Percentiles rank a stretch among this genome's conserved stretches.
phyloP scores from a whole-genome alignment of 1,140 invertebrate genomes.

The Nixonia krombeini region DNA sequence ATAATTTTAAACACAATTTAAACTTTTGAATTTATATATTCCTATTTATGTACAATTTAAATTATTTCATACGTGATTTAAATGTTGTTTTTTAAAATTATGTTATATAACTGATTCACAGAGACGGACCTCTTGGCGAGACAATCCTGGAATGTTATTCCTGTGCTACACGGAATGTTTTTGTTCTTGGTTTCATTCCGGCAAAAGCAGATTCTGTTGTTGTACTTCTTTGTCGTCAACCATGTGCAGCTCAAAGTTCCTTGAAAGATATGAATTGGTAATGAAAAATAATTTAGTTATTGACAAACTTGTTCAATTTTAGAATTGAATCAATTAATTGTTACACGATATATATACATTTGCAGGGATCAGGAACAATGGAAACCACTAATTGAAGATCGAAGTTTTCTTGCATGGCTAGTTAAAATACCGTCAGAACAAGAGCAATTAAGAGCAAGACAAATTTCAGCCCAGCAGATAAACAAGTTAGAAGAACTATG shows the following conservation, averaged over 20 bases:
- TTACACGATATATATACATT: too few relatives aligned
- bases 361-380: slow-evolving; percentile 95
- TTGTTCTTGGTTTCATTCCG: slow-evolving; percentile 98
- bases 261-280: slow-evolving; percentile 98
- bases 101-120: too few relatives aligned
- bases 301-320: neutral
- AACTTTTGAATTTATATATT: too few relatives aligned
- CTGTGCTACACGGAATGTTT: slow-evolving; percentile 97
- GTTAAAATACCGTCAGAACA: slow-evolving; percentile 97
- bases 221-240: slow-evolving; percentile 97
- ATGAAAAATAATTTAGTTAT: slow-evolving; percentile 1
- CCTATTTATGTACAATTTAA: too few relatives aligned
- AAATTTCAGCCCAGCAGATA: slow-evolving; percentile 97
- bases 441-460: slow-evolving; percentile 93
- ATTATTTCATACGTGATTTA: too few relatives aligned
- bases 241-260: slow-evolving; percentile 96
- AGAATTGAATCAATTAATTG: too few relatives aligned
- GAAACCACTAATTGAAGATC: slow-evolving; percentile 97
- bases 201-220: slow-evolving; percentile 99
- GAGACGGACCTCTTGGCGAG: slow-evolving; percentile 97
- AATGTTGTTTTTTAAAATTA: too few relatives aligned
- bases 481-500: slow-evolving; percentile 98
- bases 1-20: too few relatives aligned
- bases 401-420: slow-evolving; percentile 95
- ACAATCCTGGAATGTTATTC: slow-evolving; percentile 99